Percentiles rank a stretch among this genome's conserved stretches.
These are phyloP conservation scores for Fulica atra DNA, from an alignment of 2,113 vertebrate genomes.

Conservation along the genomic window DNA sequence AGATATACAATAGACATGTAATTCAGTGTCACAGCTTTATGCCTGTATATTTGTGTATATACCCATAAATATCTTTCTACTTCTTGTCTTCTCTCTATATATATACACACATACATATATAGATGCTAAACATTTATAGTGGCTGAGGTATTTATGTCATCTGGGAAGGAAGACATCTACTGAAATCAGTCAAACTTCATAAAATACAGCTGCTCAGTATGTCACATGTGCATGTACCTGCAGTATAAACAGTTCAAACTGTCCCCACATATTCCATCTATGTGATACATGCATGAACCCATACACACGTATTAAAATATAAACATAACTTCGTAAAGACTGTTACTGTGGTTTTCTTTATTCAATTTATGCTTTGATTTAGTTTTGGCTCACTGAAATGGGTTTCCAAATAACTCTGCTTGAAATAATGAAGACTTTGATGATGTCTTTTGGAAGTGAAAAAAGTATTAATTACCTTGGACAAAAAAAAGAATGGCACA, in stretches of 20 bases:
- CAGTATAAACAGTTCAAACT: neutral
- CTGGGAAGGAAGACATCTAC: neutral
- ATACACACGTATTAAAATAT: neutral
- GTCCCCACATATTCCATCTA: neutral
- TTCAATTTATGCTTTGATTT: neutral
- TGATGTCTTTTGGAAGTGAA: constrained; percentile 59
- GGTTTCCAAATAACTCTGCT: constrained; percentile 66
- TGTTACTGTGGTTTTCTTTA: constrained; percentile 18
- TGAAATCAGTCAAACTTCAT: neutral
- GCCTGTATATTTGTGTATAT: neutral
- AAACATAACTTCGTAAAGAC: constrained; percentile 26
- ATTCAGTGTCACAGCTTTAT: neutral
- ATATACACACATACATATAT: accelerated
- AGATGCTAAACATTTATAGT: neutral
- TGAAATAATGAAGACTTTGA: constrained; percentile 67
- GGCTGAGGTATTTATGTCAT: neutral
- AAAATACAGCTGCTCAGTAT: neutral
- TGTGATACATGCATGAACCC: neutral
- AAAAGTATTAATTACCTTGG: constrained; percentile 52
- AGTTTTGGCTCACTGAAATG: constrained; percentile 33
- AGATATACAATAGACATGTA: neutral
- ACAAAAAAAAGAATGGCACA: constrained; percentile 12
- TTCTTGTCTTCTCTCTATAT: neutral
- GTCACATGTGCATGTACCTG: neutral
- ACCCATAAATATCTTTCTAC: neutral